Percentiles rank a stretch among this genome's conserved stretches.
Conservation (phyloP, 2,113 vertebrate species). For the Odocoileus hemionus region DNA sequence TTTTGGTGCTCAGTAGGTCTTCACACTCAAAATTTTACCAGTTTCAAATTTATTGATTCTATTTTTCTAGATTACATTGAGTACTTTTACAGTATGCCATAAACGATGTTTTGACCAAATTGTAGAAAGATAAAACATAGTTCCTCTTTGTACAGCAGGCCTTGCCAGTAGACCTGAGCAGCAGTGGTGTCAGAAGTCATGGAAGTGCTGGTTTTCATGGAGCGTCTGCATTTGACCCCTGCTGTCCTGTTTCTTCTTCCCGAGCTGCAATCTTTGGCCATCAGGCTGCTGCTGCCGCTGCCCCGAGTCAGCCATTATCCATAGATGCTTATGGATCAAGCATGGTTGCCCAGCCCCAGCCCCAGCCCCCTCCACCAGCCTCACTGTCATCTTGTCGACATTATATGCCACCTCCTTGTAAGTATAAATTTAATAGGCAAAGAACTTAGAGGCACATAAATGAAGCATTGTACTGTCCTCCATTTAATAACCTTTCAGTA, state of each 20-base stretch:
- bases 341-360: constrained; percentile 88
- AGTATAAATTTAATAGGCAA: constrained; percentile 74
- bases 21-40: background rate
- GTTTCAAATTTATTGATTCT: constrained; percentile 20
- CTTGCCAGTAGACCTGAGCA: constrained; percentile 97
- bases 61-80: constrained; percentile 5
- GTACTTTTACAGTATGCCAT: background rate
- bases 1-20: constrained; percentile 23
- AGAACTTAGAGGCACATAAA: background rate
- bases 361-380: constrained; percentile 86
- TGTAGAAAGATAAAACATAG: constrained; percentile 51
- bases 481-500: background rate
- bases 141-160: constrained; percentile 86
- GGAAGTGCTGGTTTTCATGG: constrained; percentile 90
- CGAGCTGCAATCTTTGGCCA: constrained; percentile 89
- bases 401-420: constrained; percentile 95
- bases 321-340: constrained; percentile 90
- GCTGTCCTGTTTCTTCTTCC: constrained; percentile 95
- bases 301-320: constrained; percentile 88
- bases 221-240: constrained; percentile 95
- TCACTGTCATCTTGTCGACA: constrained; percentile 95
- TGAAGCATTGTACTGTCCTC: background rate
- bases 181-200: constrained; percentile 87
- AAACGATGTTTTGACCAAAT: background rate
- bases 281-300: constrained; percentile 87